Evolutionary conservation across 2,113 vertebrate species (phyloP), one percentile per base, ranked within the genome.

Genomic region (Proterorhinus semilunaris): DNA sequence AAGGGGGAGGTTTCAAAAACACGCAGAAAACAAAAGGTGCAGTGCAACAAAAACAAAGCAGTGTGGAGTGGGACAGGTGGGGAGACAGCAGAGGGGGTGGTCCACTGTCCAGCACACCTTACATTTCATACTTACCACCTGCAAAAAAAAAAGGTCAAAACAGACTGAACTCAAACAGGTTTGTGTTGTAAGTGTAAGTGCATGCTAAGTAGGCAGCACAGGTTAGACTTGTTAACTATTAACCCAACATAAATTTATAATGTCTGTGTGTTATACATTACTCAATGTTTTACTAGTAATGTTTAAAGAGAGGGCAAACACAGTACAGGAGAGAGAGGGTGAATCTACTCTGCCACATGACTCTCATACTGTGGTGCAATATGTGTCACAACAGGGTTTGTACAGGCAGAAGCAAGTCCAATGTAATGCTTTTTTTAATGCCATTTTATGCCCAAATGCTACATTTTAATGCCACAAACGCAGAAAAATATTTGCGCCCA

Each of bases 1-100:
- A 94, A 98, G 89, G 95, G 95, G 94, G 93, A 92, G 94, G 95
- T 96, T 96, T 96, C 94, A 96, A 97, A 96, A 93, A 91, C 88
- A 91, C 80, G 87, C 88, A 83, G 84, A 95, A 95, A 87, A 91
- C 79, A 88, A 90, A 88, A 89, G 86, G 85, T 90, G 88, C 83
- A 89, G 71, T 88, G 89, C 89, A 92, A 91, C 87, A 88, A 21
- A 88, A 88, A 90, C 82, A 88, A 83, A 82, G 67, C 72, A 84
- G 69, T 70, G 78, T 84, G 70, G 70, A 81, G 73, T 80, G 58
- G 78, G 86, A 42, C 80, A 84, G 82, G 85, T 82, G 80, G 83
- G 71, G 67, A 15, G 83, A 85, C 70, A 70, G 68, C 65, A 72
- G 10, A 76, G 68, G 66, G 58, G 12, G 69, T 62, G 45, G 9